These are phyloP conservation scores for Drosophila basisetae DNA, from an alignment of 2,888 invertebrate species.

Conservation along the genomic window DNA sequence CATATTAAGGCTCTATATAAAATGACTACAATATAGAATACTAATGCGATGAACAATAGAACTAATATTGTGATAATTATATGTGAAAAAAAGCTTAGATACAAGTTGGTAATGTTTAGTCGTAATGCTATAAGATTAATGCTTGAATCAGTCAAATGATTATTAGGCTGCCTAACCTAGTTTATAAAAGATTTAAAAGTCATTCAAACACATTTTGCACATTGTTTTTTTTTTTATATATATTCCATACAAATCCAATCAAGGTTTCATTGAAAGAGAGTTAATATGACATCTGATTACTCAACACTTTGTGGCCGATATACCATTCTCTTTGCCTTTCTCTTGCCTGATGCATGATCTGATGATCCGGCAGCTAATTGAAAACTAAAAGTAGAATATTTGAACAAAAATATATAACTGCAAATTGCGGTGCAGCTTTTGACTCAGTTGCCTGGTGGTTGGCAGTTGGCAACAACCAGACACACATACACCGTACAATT, in stretches of 20 bases:
- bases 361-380: constrained; percentile 62
- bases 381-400: constrained; percentile 64
- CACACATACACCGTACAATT: constrained; percentile 40
- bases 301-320: constrained; percentile 17
- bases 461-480: constrained; percentile 31
- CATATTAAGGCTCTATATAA: background rate
- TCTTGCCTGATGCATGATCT: constrained; percentile 48
- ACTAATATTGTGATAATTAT: background rate
- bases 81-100: background rate
- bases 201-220: background rate
- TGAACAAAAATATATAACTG: constrained; percentile 39
- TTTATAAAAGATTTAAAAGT: background rate
- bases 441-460: constrained; percentile 18
- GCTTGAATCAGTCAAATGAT: background rate
- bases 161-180: background rate
- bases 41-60: background rate
- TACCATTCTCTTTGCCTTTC: constrained; percentile 79
- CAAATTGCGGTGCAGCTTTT: constrained; percentile 18
- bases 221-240: background rate
- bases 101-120: background rate
- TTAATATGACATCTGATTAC: constrained; percentile 9
- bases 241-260: background rate
- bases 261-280: background rate
- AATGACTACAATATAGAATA: background rate
- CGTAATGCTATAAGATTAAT: background rate